These are phyloP conservation scores for Indri indri DNA, from an alignment of 2,113 vertebrate species.

Conservation along the genomic window DNA sequence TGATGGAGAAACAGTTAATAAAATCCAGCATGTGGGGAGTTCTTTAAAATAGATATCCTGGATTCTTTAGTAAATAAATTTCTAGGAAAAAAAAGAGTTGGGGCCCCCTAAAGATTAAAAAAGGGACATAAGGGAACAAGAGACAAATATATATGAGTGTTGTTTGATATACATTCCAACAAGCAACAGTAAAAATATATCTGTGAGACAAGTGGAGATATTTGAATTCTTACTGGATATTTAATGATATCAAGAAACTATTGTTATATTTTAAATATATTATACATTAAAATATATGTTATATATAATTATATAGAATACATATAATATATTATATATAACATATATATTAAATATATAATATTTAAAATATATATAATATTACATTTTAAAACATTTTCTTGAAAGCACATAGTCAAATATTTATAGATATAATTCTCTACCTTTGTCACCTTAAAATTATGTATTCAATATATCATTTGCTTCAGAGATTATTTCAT, in stretches of 20 bases:
- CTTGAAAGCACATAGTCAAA: background rate
- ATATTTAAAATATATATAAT: too few species aligned
- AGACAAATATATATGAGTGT: background rate
- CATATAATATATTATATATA: too few species aligned
- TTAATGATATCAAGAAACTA: background rate
- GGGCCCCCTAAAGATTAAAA: background rate
- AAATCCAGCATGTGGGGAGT: background rate
- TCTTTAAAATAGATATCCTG: background rate
- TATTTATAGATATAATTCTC: background rate
- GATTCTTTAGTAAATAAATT: background rate
- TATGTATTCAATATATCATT: background rate
- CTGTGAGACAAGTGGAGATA: background rate
- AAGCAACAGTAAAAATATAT: background rate
- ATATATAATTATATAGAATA: too few species aligned
- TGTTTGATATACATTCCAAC: background rate
- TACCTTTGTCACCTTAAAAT: background rate
- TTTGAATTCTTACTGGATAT: background rate
- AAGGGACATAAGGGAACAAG: background rate
- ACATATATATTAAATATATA: too few species aligned
- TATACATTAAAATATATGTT: too few species aligned
- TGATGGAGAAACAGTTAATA: background rate
- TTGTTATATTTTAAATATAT: background rate
- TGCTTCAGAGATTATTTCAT: background rate
- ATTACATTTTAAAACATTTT: background rate
- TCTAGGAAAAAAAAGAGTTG: background rate